Conservation (phyloP, 2,113 vertebrate genomes). For the Clarias batrachus region DNA sequence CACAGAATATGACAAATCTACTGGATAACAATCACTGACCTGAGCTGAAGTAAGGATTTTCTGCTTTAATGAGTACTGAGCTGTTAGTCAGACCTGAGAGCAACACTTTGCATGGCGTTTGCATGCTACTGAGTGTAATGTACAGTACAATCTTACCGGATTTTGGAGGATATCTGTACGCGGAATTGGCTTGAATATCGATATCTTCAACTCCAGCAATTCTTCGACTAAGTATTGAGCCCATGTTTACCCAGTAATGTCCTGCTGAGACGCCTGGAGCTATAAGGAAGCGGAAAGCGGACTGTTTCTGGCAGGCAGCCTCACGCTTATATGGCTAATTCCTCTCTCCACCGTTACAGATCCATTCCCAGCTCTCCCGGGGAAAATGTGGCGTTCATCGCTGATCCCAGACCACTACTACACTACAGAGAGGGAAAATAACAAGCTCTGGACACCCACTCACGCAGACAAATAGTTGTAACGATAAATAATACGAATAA, state of each 20-base stretch:
- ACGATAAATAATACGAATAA: neutral
- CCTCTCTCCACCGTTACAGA: slow-evolving; percentile 59
- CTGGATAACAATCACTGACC: neutral
- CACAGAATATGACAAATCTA: neutral
- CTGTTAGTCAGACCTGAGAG: neutral
- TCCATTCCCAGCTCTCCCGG: slow-evolving; percentile 26
- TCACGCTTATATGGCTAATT: slow-evolving; percentile 14
- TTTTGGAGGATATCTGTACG: slow-evolving; percentile 95
- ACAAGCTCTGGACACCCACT: neutral
- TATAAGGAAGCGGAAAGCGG: neutral
- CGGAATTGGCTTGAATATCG: slow-evolving; percentile 96
- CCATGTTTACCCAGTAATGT: slow-evolving; percentile 73
- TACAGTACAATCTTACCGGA: slow-evolving; percentile 79
- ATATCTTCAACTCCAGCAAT: slow-evolving; percentile 97
- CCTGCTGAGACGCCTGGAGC: neutral
- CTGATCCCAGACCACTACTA: neutral
- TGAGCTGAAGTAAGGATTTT: neutral
- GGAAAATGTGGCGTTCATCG: neutral
- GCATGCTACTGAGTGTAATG: neutral
- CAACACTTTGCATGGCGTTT: neutral
- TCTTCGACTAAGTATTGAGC: slow-evolving; percentile 91
- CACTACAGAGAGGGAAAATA: neutral
- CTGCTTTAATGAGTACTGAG: neutral
- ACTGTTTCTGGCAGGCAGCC: neutral
- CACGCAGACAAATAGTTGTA: neutral